A percentile compares a stretch with the other conserved stretches of the same genome.
Conservation (phyloP, 1,140 invertebrate species). For the Bombus consobrinus region DNA sequence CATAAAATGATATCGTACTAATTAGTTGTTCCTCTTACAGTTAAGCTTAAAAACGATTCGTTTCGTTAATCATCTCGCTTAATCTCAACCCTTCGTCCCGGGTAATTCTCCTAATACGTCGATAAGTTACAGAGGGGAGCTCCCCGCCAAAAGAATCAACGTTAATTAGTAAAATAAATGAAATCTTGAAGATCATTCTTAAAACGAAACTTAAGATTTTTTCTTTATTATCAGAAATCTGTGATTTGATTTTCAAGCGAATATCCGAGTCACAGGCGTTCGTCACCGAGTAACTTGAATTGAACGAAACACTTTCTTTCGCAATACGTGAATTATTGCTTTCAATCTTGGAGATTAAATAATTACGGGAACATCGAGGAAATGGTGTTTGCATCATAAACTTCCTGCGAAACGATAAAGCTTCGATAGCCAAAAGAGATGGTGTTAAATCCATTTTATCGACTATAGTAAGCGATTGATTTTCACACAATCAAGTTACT, state of each 20-base stretch:
- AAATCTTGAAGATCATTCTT: too few species aligned
- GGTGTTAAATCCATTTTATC: neutral
- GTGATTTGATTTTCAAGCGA: neutral
- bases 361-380: neutral
- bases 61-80: neutral
- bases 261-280: neutral
- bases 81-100: neutral
- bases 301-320: neutral
- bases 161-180: neutral
- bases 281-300: neutral
- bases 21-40: neutral
- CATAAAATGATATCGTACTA: neutral
- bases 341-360: neutral
- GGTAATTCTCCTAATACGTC: neutral
- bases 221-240: too few species aligned
- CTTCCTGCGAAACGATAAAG: neutral
- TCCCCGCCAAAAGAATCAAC: too few species aligned
- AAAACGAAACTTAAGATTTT: neutral
- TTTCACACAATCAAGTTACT: neutral
- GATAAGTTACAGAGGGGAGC: neutral
- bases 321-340: neutral
- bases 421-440: neutral
- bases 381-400: slow-evolving; percentile 9
- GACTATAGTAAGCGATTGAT: neutral
- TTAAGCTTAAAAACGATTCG: neutral